These are phyloP conservation scores for Zaprionus kolodkinae DNA, from an alignment of 1,140 invertebrate species.

Conservation along the genomic window DNA sequence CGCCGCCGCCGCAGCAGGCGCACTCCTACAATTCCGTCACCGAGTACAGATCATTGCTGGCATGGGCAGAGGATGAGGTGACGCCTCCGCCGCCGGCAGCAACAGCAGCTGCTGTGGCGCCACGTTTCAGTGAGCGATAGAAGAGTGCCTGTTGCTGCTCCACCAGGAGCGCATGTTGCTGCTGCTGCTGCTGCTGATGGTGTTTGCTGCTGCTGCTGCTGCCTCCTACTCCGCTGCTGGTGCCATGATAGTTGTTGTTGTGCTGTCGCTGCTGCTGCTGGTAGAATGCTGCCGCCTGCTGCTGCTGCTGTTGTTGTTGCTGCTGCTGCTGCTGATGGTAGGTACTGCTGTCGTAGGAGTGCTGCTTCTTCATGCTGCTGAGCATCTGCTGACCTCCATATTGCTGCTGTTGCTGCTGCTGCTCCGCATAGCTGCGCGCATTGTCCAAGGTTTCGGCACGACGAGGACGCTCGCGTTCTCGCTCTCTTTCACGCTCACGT, in stretches of 20 bases:
- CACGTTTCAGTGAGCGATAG: conserved; percentile 80
- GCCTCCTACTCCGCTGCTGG: conserved; percentile 12
- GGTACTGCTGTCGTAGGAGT: conserved; percentile 78
- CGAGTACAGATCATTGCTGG: conserved; percentile 78
- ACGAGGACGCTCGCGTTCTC: conserved; percentile 60
- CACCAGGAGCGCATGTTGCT: conserved; percentile 53
- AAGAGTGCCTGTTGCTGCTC: conserved; percentile 73
- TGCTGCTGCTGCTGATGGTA: conserved; percentile 72
- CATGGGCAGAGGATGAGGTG: conserved; percentile 19
- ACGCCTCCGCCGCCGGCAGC: conserved; percentile 1
- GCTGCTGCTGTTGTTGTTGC: conserved; percentile 64
- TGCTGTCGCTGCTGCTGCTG: conserved; percentile 62
- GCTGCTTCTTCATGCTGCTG: conserved; percentile 76
- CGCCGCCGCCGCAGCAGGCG: conserved; percentile 84
- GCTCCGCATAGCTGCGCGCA: conserved; percentile 71
- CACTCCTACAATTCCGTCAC: conserved; percentile 84
- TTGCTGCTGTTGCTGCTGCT: conserved; percentile 68
- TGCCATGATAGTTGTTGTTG: conserved; percentile 71
- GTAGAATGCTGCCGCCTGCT: conserved; percentile 60
- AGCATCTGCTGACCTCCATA: conserved; percentile 49
- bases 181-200: conserved; percentile 60
- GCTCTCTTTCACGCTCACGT: conserved; percentile 44
- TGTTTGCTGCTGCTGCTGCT: conserved; percentile 58
- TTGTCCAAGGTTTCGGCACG: conserved; percentile 78
- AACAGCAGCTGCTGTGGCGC: conserved; percentile 10